Evolutionary conservation across 2,797 vertebrate species (phyloP).

Genomic region (Argentina silus): DNA sequence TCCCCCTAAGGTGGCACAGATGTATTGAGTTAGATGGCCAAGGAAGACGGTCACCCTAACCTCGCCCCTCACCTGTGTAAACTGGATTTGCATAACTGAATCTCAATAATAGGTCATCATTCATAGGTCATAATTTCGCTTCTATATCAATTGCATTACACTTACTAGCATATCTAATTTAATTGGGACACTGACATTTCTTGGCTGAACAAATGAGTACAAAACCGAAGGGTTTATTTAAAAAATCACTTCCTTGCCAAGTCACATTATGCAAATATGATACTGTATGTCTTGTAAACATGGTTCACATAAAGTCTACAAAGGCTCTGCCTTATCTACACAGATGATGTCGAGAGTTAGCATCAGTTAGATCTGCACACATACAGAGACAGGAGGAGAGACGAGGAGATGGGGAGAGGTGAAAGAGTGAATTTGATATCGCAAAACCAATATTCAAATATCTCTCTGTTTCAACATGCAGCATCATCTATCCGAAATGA

Average conservation of each 20-base stretch:
- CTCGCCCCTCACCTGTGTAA: not conserved
- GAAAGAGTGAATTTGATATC: no score
- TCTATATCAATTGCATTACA: conserved; percentile 29
- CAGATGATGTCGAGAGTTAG: no score
- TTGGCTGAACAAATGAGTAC: conserved; percentile 3
- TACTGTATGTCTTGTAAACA: not conserved
- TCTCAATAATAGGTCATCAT: not conserved
- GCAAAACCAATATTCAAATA: conserved; percentile 15
- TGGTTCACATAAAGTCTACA: no score
- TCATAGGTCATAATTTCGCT: not conserved
- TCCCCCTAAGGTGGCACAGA: not conserved
- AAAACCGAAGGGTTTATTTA: conserved; percentile 27
- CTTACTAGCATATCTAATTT: conserved; percentile 40
- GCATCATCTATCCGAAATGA: conserved; percentile 9
- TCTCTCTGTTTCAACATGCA: conserved; percentile 39
- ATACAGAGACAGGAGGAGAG: not conserved
- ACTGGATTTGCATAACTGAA: conserved; percentile 74
- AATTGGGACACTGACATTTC: conserved; percentile 32
- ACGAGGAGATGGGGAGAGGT: not conserved
- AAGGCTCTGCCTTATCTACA: no score
- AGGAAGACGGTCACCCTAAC: not conserved
- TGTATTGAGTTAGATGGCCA: not conserved
- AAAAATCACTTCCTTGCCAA: conserved; percentile 23
- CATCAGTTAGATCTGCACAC: no score
- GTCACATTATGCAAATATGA: conserved; percentile 52